Evolutionary conservation across 2,888 invertebrate species (phyloP), one percentile per base, ranked within the genome.

Genomic region (Agriotes lineatus): DNA sequence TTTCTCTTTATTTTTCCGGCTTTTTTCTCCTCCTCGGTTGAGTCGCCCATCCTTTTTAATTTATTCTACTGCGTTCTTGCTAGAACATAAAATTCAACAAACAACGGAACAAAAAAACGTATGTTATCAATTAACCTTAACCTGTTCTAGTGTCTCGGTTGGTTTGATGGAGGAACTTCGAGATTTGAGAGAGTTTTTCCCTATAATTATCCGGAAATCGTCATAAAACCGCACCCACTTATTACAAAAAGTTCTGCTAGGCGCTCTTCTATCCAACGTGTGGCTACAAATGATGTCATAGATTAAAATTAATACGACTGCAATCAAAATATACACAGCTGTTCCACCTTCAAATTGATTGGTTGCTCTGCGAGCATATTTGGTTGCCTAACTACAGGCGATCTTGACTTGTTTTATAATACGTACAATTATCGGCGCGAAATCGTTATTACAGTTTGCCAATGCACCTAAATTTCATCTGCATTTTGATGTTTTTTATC

Each of bases 1-100:
- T 80, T 85, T 82, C 69, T 83, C 70, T 85, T 77, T 62, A 81
- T 37, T 14, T 85, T 45, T 60, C 22, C 42, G 7, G 12, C 3
- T 59, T 66, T 57, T 71, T n/a, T n/a, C n/a, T 85, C 48, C 16
- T 50, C 52, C 18, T 59, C 52, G 9, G 2, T 14, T n/a, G 42
- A 12, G 16, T 63, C 64, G 22, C 45, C 35, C 64, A 57, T 64
- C 16, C 5, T 54, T 16, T n/a, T 20, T 20, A 4, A 9, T 45
- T 20, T 20, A 10, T 2, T 2, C 6, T 20, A 16, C n/a, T 16
- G 9, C 52, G 25, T 14, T 18, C 33, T n/a, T n/a, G n/a, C n/a
- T n/a, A n/a, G 18, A 52, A 33, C 10, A 6, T n/a, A 14, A 39
- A n/a, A n/a, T 39, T 39, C 1, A 2, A n/a, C 3, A 39, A 12